phyloP scores from a whole-genome alignment of 2,888 invertebrate species.

The Eristalinus aeneus region DNA sequence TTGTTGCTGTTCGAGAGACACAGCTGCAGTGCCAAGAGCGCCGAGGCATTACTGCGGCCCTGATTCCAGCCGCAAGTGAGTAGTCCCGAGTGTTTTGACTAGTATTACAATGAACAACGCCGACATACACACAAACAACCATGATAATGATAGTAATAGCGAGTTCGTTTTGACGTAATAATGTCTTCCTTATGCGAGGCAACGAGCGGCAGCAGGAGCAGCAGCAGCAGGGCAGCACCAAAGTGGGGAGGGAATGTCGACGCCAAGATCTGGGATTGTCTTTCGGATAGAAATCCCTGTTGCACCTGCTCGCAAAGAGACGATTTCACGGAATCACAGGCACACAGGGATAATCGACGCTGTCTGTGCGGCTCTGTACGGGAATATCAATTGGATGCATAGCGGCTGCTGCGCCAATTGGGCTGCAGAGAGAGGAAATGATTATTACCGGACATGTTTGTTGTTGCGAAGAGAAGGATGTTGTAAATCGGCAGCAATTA shows the following conservation, averaged over 20 bases:
- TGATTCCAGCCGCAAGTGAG: slow-evolving; percentile 32
- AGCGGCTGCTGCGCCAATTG: slow-evolving; percentile 9
- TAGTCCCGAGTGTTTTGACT: slow-evolving; percentile 49
- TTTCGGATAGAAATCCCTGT: slow-evolving; percentile 38
- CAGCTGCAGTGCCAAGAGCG: neutral
- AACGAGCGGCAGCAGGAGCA: neutral
- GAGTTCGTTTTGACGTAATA: slow-evolving; percentile 62
- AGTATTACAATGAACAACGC: slow-evolving; percentile 56
- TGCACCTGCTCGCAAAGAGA: slow-evolving; percentile 52
- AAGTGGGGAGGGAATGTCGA: slow-evolving; percentile 14
- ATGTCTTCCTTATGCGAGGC: slow-evolving; percentile 57
- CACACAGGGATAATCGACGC: slow-evolving; percentile 52
- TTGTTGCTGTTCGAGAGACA: slow-evolving; percentile 2
- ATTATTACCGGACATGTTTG: slow-evolving; percentile 57
- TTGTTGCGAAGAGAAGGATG: slow-evolving; percentile 44
- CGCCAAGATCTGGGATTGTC: slow-evolving; percentile 53
- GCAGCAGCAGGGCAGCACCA: neutral
- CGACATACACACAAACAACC: slow-evolving; percentile 16
- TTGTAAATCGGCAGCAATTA: slow-evolving; percentile 52
- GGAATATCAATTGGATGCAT: slow-evolving; percentile 14
- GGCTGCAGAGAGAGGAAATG: slow-evolving; percentile 49
- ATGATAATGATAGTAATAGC: slow-evolving; percentile 59
- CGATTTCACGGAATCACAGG: slow-evolving; percentile 46
- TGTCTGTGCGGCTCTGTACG: slow-evolving; percentile 9
- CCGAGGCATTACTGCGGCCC: neutral